Conservation (phyloP, 2,888 invertebrate genomes). For the Scaptomyza polygonia region DNA sequence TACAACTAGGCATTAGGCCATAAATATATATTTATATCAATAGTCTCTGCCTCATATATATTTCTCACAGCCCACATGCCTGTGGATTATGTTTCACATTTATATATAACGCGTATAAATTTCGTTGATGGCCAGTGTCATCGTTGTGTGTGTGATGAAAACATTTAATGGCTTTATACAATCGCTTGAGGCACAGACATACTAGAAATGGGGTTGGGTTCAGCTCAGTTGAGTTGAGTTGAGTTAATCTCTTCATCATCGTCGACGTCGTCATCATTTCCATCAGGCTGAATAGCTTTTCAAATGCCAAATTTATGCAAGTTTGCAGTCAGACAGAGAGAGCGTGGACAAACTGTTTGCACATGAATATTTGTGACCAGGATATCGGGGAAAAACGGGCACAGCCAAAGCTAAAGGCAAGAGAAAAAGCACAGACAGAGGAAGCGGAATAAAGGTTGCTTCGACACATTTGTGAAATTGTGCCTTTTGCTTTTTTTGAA, state of each 20-base stretch:
- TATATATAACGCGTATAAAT: no score
- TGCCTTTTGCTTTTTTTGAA: conserved; percentile 64
- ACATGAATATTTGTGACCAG: conserved; percentile 71
- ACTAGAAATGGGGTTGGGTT: conserved; percentile 7
- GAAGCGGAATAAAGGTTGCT: conserved; percentile 9
- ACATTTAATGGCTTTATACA: conserved; percentile 68
- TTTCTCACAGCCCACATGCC: no score
- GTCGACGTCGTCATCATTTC: conserved; percentile 64
- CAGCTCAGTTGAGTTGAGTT: conserved; percentile 53
- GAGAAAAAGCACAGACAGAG: not conserved
- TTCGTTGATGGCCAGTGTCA: no score
- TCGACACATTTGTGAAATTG: conserved; percentile 64
- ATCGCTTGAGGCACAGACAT: conserved; percentile 25
- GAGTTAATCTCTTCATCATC: conserved; percentile 56
- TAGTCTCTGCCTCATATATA: no score
- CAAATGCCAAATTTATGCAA: conserved; percentile 79
- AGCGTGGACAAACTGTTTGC: conserved; percentile 58
- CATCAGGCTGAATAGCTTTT: conserved; percentile 74
- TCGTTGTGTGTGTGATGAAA: conserved; percentile 42
- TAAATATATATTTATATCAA: no score
- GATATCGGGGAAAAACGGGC: conserved; percentile 22
- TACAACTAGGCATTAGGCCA: no score
- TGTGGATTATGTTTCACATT: no score
- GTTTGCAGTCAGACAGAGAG: conserved; percentile 45
- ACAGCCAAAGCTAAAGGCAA: not conserved